Base-by-base conservation (phyloP, 2,797 vertebrate genomes). In the Oceanodroma leucorhoa region DNA sequence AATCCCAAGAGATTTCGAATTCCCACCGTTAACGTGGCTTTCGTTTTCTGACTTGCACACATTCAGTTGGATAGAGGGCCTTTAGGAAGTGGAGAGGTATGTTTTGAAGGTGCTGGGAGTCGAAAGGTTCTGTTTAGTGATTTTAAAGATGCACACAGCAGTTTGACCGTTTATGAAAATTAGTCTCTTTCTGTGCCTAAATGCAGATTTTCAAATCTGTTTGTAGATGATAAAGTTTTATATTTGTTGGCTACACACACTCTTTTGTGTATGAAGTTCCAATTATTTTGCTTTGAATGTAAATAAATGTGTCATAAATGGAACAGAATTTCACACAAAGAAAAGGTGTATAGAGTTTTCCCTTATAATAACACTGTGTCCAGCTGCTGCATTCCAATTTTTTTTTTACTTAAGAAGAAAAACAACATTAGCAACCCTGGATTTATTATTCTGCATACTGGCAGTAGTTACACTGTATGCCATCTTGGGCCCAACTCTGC, bases 221-320 rank as follows among this genome's bases (percentile, higher is more conserved):
- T 87, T 78, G 23, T 93, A 66, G 83, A 57, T 83, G 53, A 89
- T 89, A 89, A 96, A 61, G 12, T 84, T 88, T 86, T 92, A 5
- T 55, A 36, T 86, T 87, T 93, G 45, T 87, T 90, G 66, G 14
- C 4, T 77, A 11, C 0, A 0, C 84, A n/a, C n/a, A 26, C 43
- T 36, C 27, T 43, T 95, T 48, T 87, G 21, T 82, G 11, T 57
- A 30, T 81, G 34, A 91, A 93, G 70, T 90, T 87, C 34, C 67
- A 87, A 10, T 89, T 94, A 85, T 78, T 94, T 95, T 89, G 21
- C 62, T 94, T 93, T 90, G 83, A 90, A 66, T 84, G 18, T 79
- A 85, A 90, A 88, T 89, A 94, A 30, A 86, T 12, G 17, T 83
- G 36, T 83, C 64, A 38, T 83, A 86, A 94, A 79, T 69, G 55